Base-by-base conservation (phyloP, 2,888 invertebrate species). In the Dendrolimus houi region DNA sequence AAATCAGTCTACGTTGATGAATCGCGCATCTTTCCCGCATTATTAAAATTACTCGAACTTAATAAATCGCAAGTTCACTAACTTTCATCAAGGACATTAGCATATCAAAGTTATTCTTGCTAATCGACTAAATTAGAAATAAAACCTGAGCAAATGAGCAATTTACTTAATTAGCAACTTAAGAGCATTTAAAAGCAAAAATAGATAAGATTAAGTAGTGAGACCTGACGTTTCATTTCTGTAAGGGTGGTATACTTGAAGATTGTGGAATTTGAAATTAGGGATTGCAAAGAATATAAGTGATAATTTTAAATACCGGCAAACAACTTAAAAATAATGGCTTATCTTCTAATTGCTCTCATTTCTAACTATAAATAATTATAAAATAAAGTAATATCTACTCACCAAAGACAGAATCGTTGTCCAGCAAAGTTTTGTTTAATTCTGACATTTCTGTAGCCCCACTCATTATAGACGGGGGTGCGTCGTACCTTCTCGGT, bases 401-500 rank as follows among this genome's bases (percentile, higher is more conserved):
- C 94, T 93, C 87, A 95, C 95, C 94, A 77, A 95, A 95, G 71
- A 94, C 93, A 67, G 95, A 95, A 79, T 96, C 96, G 83, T 92
- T 94, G 86, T 96, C 96, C 79, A 96, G 92, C 68, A 96, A 91
- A 64, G 95, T 96, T 77, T 95, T 94, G 79, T 96, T 96, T 62
- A 95, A 91, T 78, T 96, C 96, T 60, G 95, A 95, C 85, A 95
- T 94, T 84, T 96, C 96, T 8, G 96, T 96, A 14, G 93, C 95
- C 57, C 95, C 95, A 63, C 93, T 94, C 56, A 92, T 93, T 29
- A 94, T 93, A 8, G 95, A 94, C 10, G 93, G 92, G 29, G 95
- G 95, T 58, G 93, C 93, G 60, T 96, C 96, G 64, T 95, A 95
- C 61, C 96, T 92, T 55, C 96, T 89, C 7, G 96, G 96, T 0